Evolutionary conservation across 2,888 invertebrate genomes (phyloP), one percentile per base, ranked within the genome.

Genomic region (Phorcus lineatus): DNA sequence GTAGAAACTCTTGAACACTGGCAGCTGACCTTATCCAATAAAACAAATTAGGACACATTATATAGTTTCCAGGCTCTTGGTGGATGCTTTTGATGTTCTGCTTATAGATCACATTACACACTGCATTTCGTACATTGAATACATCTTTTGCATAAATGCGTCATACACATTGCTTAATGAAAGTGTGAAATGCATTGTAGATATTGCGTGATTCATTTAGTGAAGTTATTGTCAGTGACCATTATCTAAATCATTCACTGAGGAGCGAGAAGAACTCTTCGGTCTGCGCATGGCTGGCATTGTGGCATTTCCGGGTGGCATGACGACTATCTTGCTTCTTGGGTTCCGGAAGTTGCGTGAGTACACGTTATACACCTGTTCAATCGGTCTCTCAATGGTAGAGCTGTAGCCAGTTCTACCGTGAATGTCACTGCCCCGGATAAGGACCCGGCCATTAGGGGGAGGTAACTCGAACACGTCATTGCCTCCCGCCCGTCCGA

Each of bases 341-440:
- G 75, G 75, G n/a, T 76, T 36, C n/a, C 52, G 28, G 57, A 77
- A 77, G 24, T 54, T 53, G 4, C 55, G 70, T 7, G 77, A 62
- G 67, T 81, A 78, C 57, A 75, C 70, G 6, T 76, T 62, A 52
- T 81, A 81, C 47, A 81, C 79, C 0, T 75, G 67, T 57, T 79
- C 81, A 11, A 81, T 81, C n/a, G 81, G 81, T 55, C 75, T 75
- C 13, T 75, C 67, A 36, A 81, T 76, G 16, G 81, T 81, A 2
- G 76, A 28, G 4, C 75, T 53, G 40, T 66, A 24, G 16, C 57
- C 17, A 16, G 47, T 40, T 36, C 53, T n/a, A 22, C 19, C 47
- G 6, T 70, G 31, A 28, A 55, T 55, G 40, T 74, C 74, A 74
- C 40, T 22, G 74, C 54, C 22, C 19, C 54, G 24, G 78, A 70